These are phyloP conservation scores for Bimastos eiseni DNA, from an alignment of 2,888 invertebrate species.

Conservation along the genomic window DNA sequence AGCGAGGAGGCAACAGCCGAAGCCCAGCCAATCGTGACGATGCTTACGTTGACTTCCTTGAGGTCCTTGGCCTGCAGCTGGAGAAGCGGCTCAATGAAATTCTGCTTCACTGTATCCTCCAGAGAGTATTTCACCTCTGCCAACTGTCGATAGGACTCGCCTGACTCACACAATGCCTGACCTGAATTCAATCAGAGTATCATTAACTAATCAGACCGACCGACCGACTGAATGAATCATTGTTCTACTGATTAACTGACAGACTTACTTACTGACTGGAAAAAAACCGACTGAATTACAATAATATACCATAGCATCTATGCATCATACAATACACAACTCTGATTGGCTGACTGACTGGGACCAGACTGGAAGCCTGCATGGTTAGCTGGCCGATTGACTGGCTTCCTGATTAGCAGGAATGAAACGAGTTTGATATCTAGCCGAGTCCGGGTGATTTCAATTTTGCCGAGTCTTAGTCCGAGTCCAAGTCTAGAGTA, in stretches of 20 bases:
- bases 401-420: too few species aligned
- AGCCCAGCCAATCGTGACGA: not conserved
- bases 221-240: not conserved
- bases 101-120: constrained; percentile 99
- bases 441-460: too few species aligned
- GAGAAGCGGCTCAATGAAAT: constrained; percentile 96
- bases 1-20: not conserved
- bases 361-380: too few species aligned
- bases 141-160: constrained; percentile 95
- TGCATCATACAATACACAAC: too few species aligned
- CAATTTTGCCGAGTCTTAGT: too few species aligned
- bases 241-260: not conserved
- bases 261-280: too few species aligned
- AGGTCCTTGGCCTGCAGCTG: constrained; percentile 97
- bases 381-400: too few species aligned
- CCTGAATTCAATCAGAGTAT: constrained; percentile 67
- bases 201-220: not conserved
- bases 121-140: constrained; percentile 98
- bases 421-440: too few species aligned
- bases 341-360: too few species aligned
- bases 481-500: too few species aligned
- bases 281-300: too few species aligned
- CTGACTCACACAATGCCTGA: constrained; percentile 87
- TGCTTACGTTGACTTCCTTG: constrained; percentile 94
- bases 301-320: too few species aligned